Evolutionary conservation across 2,888 invertebrate species (phyloP).

Genomic region (Spisula solida): DNA sequence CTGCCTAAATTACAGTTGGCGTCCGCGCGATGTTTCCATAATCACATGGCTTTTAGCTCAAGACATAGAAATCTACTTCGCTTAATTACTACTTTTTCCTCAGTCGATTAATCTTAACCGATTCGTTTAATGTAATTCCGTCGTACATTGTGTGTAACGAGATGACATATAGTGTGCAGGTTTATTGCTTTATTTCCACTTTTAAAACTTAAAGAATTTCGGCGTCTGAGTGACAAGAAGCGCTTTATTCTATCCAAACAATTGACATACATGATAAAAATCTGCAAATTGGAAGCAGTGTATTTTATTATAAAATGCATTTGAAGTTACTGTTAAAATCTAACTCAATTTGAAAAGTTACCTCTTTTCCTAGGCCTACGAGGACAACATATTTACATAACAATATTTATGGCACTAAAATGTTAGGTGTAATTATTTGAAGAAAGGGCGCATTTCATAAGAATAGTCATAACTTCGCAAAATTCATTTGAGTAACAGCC

Average conservation of each 20-base stretch:
- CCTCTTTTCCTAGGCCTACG: too few relatives aligned
- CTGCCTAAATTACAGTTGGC: not conserved
- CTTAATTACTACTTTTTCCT: conserved; percentile 5
- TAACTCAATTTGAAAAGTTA: not conserved
- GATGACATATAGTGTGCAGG: not conserved
- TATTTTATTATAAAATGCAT: not conserved
- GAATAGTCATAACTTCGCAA: too few relatives aligned
- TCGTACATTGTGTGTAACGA: not conserved
- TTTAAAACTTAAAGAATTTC: not conserved
- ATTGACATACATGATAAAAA: not conserved
- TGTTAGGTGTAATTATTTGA: not conserved
- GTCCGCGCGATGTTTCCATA: not conserved
- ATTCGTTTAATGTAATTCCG: conserved; percentile 5
- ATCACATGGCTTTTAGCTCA: not conserved
- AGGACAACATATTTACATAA: too few relatives aligned
- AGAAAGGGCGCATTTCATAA: too few relatives aligned
- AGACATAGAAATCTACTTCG: conserved; percentile 1
- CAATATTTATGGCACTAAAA: too few relatives aligned
- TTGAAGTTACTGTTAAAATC: not conserved
- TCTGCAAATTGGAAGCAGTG: too few relatives aligned
- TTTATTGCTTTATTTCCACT: not conserved
- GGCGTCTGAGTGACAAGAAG: not conserved
- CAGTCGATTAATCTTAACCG: conserved; percentile 19
- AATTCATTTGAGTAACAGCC: too few relatives aligned
- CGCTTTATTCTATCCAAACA: not conserved